A percentile compares a stretch with the other conserved stretches of the same genome.
Evolutionary conservation across 2,888 invertebrate species (phyloP).

Genomic region (Diaphora mendica): DNA sequence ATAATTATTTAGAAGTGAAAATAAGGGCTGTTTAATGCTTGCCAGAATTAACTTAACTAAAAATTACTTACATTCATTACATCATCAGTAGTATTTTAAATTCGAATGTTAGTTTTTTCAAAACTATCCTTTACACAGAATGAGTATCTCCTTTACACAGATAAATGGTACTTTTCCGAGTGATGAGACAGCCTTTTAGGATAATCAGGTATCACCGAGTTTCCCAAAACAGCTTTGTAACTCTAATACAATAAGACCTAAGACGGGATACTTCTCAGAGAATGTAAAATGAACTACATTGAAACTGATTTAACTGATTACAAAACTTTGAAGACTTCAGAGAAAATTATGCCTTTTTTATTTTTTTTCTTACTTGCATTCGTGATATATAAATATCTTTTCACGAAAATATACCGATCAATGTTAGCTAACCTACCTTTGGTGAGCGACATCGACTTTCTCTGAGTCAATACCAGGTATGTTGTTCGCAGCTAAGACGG

Average conservation of each 20-base stretch:
- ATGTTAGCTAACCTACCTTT: not conserved
- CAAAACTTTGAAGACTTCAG: too few species aligned
- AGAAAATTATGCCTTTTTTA: too few species aligned
- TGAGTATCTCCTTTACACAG: not conserved
- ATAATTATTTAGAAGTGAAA: too few species aligned
- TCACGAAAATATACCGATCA: not conserved
- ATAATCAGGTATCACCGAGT: too few species aligned
- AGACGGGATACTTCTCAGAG: not conserved
- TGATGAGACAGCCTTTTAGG: too few species aligned
- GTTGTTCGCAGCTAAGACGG: not conserved
- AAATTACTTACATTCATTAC: not conserved
- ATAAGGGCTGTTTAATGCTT: not conserved
- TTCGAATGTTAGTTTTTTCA: not conserved
- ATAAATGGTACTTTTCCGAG: too few species aligned
- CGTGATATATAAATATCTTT: not conserved
- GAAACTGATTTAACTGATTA: too few species aligned
- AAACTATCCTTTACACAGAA: not conserved
- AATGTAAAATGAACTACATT: too few species aligned
- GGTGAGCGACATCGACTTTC: too few species aligned
- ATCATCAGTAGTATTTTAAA: not conserved
- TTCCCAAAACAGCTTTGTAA: not conserved
- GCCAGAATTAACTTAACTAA: not conserved
- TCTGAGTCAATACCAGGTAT: too few species aligned
- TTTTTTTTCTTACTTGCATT: not conserved
- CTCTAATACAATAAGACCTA: not conserved